Evolutionary conservation across 1,140 invertebrate genomes (phyloP), one percentile per base, ranked within the genome.

Genomic region (Gryllus bimaculatus): DNA sequence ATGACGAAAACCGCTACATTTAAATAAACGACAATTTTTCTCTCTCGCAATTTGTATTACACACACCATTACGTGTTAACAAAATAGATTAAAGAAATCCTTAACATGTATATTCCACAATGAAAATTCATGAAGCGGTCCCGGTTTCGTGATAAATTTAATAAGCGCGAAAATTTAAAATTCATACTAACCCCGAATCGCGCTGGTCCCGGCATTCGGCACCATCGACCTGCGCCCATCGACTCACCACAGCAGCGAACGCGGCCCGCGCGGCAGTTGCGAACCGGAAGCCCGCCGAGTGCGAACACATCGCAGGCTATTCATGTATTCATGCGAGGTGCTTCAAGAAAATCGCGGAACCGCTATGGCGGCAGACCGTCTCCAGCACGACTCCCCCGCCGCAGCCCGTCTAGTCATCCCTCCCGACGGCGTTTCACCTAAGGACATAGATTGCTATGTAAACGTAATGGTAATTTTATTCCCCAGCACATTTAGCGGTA

Each of bases 31-130:
- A 66, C 54, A 66, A 1, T 66, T 66, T 66, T 66, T 66, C 18
- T 66, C 18, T 66, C 54, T 66, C 54, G 54, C 54, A 13, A 66
- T 66, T 66, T 66, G 54, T 66, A 66, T 66, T 66, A 66, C 54
- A 66, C 54, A 18, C 10, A 18, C 18, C 54, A 66, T 66, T 66
- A 66, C 54, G 54, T 66, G 18, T 66, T 66, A 66, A 66, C 54
- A 66, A 66, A 66, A 66, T 66, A 66, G 54, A 66, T 66, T 66
- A 66, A 66, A 66, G 54, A 66, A 66, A 66, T 66, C 10, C 54
- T 66, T 66, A 66, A 18, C 54, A 66, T 66, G 54, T 66, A 66
- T 66, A 66, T 66, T 66, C 54, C 54, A 66, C 54, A 66, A 66
- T 66, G 54, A 66, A 66, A 66, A 66, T 66, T 66, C 54, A 66